Base-by-base conservation (phyloP, 2,113 vertebrate species). In the Brienomyrus brachyistius region DNA sequence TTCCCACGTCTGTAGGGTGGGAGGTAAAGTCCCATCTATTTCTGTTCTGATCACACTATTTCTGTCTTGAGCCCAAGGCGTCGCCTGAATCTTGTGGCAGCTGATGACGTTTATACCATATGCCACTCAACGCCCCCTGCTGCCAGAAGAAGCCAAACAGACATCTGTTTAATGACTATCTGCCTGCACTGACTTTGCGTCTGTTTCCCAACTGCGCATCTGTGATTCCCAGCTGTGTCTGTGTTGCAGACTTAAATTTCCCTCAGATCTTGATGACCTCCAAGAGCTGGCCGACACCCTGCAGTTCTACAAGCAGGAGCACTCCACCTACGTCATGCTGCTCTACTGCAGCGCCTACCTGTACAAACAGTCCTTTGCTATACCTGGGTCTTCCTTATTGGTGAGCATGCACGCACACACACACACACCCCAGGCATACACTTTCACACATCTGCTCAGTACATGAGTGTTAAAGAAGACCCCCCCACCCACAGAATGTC, bases 321-420 rank as follows among this genome's bases (percentile, higher is more conserved):
- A 99, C 91, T 93, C 96, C 5, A 90, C 94, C 90, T 97, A 98
- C 10, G 97, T 99, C 35, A 94, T 98, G 91, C 92, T 98, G 89
- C 96, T 99, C 17, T 99, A 97, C 96, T 98, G 97, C 88, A 97
- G 96, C 10, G 98, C 98, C 6, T 99, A 99, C 94, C 96, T 99
- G 48, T 99, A 99, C 94, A 99, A 99, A 80, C 98, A 99, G 95
- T 97, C 96, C 90, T 99, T 99, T 89, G 98, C 98, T 93, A 99
- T 99, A 82, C 98, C 98, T 0, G 98, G 98, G 52, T 99, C 98
- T 90, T 97, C 98, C 90, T 97, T 99, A 51, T 95, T 99, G 98
- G 98, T 98, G 92, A 94, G 94, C 93, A 88, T 89, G 23, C 83
- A 4, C 50, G n/a, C 51, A 70, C 47, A 48, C 82, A 85, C 9